Conservation (phyloP, 2,888 invertebrate species). For the Drosophila pegasa region DNA sequence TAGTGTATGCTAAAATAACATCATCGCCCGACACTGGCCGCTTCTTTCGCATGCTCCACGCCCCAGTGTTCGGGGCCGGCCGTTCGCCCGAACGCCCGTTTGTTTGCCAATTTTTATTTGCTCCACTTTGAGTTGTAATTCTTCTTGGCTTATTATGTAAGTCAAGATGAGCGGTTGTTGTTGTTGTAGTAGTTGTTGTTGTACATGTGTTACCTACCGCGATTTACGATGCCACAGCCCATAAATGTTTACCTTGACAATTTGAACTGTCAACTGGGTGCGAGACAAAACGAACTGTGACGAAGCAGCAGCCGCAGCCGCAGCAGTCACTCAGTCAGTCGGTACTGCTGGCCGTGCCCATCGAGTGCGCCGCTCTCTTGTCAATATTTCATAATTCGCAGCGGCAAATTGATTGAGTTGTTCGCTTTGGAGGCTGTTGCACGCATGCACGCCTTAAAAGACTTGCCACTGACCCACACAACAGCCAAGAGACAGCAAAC, state of each 20-base stretch:
- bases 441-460: constrained; percentile 26
- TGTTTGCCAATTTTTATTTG: constrained; percentile 72
- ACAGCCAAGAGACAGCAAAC: constrained; percentile 33
- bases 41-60: constrained; percentile 1
- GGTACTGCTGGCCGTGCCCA: constrained; percentile 43
- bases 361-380: constrained; percentile 52
- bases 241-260: constrained; percentile 67
- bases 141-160: constrained; percentile 59
- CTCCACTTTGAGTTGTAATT: constrained; percentile 58
- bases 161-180: constrained; percentile 26
- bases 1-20: constrained; percentile 10
- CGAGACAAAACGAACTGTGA: constrained; percentile 34
- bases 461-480: constrained; percentile 78
- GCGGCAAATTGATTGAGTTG: constrained; percentile 40
- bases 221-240: constrained; percentile 49
- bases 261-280: constrained; percentile 53
- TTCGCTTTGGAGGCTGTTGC: constrained; percentile 31
- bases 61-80: constrained; percentile 11
- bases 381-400: constrained; percentile 62
- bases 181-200: constrained; percentile 29
- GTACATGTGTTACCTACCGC: constrained; percentile 35
- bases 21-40: background rate
- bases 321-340: background rate
- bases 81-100: constrained; percentile 33
- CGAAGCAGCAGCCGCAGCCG: constrained; percentile 11